Evolutionary conservation across 1,140 invertebrate species (phyloP).

Genomic region (Drosophila pruinosa): DNA sequence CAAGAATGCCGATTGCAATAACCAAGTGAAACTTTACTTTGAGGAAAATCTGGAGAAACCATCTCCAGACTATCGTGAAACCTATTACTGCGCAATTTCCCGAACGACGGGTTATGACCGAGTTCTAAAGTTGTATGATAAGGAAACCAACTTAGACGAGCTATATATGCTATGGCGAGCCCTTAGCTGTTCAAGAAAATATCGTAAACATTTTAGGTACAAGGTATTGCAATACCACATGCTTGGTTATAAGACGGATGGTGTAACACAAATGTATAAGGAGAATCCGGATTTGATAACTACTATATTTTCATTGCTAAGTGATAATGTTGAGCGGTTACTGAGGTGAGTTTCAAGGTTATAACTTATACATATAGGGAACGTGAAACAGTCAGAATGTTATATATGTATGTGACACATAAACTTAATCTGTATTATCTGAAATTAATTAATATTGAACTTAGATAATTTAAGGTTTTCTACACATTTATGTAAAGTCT

Average conservation of each 20-base stretch:
- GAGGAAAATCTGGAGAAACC: constrained; percentile 32
- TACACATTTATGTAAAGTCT: no score
- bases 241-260: not conserved
- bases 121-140: not conserved
- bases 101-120: not conserved
- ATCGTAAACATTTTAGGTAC: not conserved
- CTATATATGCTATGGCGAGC: not conserved
- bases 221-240: not conserved
- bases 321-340: not conserved
- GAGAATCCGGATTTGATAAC: not conserved
- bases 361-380: no score
- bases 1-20: constrained; percentile 81
- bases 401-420: no score
- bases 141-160: not conserved
- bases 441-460: no score
- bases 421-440: no score
- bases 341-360: not conserved
- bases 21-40: constrained; percentile 44
- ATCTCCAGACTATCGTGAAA: not conserved
- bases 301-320: not conserved
- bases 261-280: not conserved
- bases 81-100: not conserved
- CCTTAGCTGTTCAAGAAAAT: not conserved
- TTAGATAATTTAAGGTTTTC: no score
- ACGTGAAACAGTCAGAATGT: no score